Evolutionary conservation across 2,888 invertebrate species (phyloP).

Genomic region (Phortica okadai): DNA sequence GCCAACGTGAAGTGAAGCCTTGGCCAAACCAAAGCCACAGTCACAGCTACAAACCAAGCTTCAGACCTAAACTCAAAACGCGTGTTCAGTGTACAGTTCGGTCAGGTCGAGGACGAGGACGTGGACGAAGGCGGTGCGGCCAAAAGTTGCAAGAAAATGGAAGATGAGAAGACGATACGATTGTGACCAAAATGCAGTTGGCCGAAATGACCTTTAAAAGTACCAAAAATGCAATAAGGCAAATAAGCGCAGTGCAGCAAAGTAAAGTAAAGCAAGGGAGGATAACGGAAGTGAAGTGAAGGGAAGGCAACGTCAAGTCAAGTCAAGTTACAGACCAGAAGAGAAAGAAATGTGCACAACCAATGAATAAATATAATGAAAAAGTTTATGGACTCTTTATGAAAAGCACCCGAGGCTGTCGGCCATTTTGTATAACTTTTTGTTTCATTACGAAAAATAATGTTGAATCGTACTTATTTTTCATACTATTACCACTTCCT

Average conservation of each 20-base stretch:
- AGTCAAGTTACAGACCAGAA: not conserved
- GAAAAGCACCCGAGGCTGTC: not conserved
- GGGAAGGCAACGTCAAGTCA: no score
- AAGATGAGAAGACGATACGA: not conserved
- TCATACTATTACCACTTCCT: not conserved
- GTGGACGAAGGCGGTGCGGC: no score
- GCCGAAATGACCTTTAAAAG: constrained; percentile 14
- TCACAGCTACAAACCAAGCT: no score
- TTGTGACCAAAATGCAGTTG: not conserved
- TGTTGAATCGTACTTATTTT: not conserved
- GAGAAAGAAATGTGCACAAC: not conserved
- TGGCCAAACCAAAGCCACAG: no score
- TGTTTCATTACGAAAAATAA: not conserved
- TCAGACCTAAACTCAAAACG: no score
- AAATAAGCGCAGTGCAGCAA: not conserved
- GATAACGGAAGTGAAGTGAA: not conserved
- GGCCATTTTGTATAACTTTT: not conserved
- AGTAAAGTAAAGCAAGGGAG: not conserved
- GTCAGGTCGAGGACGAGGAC: no score
- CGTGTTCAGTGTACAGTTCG: no score
- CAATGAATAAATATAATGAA: not conserved
- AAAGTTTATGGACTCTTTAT: not conserved
- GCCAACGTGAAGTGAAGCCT: not conserved
- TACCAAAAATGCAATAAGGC: not conserved
- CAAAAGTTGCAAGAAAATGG: no score